These are phyloP conservation scores for Pelecanoides urinatrix DNA, from an alignment of 2,113 vertebrate species.

Conservation along the genomic window DNA sequence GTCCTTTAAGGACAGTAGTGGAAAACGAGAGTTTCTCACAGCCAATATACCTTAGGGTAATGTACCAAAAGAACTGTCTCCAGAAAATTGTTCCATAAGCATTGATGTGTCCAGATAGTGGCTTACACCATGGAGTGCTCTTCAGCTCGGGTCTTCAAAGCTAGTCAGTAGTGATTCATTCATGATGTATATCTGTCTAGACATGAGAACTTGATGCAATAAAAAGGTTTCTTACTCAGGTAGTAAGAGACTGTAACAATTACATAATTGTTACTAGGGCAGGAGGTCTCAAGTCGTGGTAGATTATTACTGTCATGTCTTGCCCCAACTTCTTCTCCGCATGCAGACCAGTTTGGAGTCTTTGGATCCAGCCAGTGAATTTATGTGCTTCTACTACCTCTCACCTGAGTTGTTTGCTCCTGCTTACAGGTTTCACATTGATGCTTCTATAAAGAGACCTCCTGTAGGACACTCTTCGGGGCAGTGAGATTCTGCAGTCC, in stretches of 20 bases:
- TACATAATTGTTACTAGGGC: not conserved
- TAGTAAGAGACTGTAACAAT: not conserved
- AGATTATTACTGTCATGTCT: not conserved
- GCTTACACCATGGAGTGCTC: not conserved
- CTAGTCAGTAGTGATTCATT: slow-evolving; percentile 32
- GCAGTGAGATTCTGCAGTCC: not conserved
- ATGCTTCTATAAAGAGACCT: not conserved
- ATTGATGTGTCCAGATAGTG: slow-evolving; percentile 43
- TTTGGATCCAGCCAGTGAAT: not conserved
- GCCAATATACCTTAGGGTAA: not conserved
- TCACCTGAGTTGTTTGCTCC: not conserved
- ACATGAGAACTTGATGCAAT: slow-evolving; percentile 42
- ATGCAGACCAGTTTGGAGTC: not conserved
- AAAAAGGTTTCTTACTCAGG: slow-evolving; percentile 1
- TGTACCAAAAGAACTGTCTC: not conserved
- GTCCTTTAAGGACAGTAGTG: not conserved
- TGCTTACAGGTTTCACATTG: not conserved
- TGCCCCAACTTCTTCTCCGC: not conserved
- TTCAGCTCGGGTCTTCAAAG: slow-evolving; percentile 35
- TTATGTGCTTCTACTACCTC: not conserved
- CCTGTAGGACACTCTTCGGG: not conserved
- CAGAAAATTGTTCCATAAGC: slow-evolving; percentile 12
- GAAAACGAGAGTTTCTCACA: slow-evolving; percentile 1
- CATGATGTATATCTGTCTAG: slow-evolving; percentile 28
- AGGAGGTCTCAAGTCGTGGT: not conserved